phyloP scores from a whole-genome alignment of 35 echinoderm and acorn worm species.

The Stichopus chloronotus region DNA sequence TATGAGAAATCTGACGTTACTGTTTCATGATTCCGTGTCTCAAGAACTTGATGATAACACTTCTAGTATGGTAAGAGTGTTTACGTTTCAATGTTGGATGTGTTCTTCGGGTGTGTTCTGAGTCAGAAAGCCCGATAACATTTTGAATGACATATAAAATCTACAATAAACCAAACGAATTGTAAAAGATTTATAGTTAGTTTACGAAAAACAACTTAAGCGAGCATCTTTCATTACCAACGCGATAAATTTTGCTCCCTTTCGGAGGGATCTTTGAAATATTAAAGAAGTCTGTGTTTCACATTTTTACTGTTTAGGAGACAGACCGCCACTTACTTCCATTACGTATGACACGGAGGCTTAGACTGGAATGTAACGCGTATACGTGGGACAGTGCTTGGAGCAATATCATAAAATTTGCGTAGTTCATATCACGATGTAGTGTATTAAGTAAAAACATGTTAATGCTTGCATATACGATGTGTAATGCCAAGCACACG shows the following conservation, averaged over 20 bases:
- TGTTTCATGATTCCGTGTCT: not conserved
- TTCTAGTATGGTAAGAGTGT: not conserved
- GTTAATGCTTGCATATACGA: no score
- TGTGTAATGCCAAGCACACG: no score
- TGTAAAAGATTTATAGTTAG: not conserved
- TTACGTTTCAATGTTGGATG: not conserved
- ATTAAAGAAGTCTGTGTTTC: not conserved
- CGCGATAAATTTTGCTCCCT: not conserved
- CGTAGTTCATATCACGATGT: no score
- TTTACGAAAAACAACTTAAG: slow-evolving; percentile 1
- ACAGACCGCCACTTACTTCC: no score
- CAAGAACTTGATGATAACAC: not conserved
- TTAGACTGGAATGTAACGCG: no score
- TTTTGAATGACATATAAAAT: not conserved
- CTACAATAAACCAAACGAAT: not conserved
- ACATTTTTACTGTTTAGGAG: no score
- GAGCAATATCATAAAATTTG: no score
- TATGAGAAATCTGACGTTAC: no score
- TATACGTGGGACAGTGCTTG: no score
- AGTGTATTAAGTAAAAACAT: no score
- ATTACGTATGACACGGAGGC: no score
- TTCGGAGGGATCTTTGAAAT: not conserved
- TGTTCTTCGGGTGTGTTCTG: not conserved
- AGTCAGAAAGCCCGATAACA: not conserved
- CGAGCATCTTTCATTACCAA: not conserved